Evolutionary conservation across 2,888 invertebrate genomes (phyloP).

Genomic region (Mesochorus sp.): DNA sequence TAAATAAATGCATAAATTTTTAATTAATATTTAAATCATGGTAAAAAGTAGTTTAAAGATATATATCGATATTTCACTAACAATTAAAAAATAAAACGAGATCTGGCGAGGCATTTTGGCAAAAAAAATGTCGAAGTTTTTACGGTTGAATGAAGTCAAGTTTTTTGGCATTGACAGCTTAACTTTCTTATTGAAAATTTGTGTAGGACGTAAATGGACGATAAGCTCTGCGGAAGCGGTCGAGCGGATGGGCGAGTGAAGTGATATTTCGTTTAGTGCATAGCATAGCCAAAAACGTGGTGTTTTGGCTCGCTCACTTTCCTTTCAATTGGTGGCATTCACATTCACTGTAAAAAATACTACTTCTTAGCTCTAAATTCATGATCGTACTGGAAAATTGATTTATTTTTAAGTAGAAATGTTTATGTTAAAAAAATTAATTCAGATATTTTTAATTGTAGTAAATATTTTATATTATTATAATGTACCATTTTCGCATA

Average conservation of each 20-base stretch:
- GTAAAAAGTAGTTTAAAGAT: too few species aligned
- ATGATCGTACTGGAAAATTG: not conserved
- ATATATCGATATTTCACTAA: too few species aligned
- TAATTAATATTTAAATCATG: not conserved
- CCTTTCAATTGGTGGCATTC: constrained; percentile 47
- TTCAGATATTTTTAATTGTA: too few species aligned
- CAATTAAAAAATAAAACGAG: too few species aligned
- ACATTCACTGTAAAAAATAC: constrained; percentile 18
- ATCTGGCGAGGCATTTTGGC: too few species aligned
- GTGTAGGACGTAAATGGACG: constrained; percentile 23
- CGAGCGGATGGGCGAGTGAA: not conserved
- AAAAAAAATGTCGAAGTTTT: constrained; percentile 5
- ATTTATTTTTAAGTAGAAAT: too few species aligned
- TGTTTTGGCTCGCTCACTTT: constrained; percentile 38
- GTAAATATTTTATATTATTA: too few species aligned
- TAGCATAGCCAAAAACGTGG: constrained; percentile 44
- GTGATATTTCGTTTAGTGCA: constrained; percentile 46
- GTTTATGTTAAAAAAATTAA: too few species aligned
- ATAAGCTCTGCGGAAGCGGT: not conserved
- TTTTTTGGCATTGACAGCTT: constrained; percentile 20
- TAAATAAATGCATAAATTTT: not conserved
- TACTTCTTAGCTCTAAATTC: constrained; percentile 13
- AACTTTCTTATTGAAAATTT: not conserved
- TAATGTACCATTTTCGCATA: too few species aligned
- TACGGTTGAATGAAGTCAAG: not conserved